Evolutionary conservation across 2,113 vertebrate species (phyloP), one percentile per base, ranked within the genome.

Genomic region (Leucopsar rothschildi): DNA sequence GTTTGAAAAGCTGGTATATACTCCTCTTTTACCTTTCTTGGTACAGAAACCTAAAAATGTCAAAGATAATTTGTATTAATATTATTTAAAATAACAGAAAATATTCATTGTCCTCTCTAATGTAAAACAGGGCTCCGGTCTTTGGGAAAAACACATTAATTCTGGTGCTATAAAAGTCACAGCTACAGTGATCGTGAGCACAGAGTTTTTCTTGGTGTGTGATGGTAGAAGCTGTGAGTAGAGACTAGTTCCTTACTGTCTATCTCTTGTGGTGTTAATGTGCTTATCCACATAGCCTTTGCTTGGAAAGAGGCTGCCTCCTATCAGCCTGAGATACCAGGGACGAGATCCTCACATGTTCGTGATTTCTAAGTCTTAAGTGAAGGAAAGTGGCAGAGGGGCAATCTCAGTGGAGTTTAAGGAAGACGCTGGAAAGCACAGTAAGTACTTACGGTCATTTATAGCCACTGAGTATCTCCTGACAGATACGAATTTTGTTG

Each of bases 241-340:
- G 56, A 66, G 39, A 42, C 23, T 8, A 12, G 15, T 50, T 59
- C 27, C 64, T 44, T 65, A 2, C 50, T 70, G 15, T 39, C 29
- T 39, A 0, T 55, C 24, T 49, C 5, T 63, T 0, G 0, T 47
- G 65, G 24, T 63, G 22, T 82, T 84, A 59, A 59, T 1, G 1
- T 42, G 61, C 29, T 86, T 82, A 60, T 37, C 40, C 66, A 40
- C 23, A 17, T 4, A 64, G 56, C 61, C 35, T 72, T 70, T 7
- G 1, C 35, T 81, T 88, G 44, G 61, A 61, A 84, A 60, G n/a
- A 55, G 27, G 19, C 49, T 64, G 69, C 66, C 12, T 49, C 22
- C 2, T 42, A 23, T 70, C 79, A 80, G 33, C 66, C 72, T 44
- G 55, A 80, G 76, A 25, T 28, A 61, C 10, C 59, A 40, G 39